Evolutionary conservation across 2,113 vertebrate genomes (phyloP), one percentile per base, ranked within the genome.

Genomic region (Myocastor coypus): DNA sequence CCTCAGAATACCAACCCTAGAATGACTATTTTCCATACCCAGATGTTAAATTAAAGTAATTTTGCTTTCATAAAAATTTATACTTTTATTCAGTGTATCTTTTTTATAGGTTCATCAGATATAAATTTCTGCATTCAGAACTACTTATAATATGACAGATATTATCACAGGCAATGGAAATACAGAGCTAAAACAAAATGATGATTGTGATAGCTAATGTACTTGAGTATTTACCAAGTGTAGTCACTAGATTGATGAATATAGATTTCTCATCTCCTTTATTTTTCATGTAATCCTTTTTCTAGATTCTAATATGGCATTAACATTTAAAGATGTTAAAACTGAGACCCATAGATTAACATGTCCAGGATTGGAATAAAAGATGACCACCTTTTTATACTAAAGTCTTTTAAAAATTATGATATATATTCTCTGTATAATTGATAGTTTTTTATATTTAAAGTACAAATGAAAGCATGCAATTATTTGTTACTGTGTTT

Each of bases 241-340:
- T 10, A 66, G 2, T 71, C 37, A 30, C 28, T 80, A 85, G 68
- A 26, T 55, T 10, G 83, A 89, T 63, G 52, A 12, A 52, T 19
- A 85, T 16, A 78, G 6, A 59, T 64, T n/a, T 32, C 40, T 55
- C 50, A 42, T 50, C 55, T 85, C 17, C 78, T 17, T 92, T 90
- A 66, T 73, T 93, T 95, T 80, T 80, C 34, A 95, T 20, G 40
- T 2, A 78, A 55, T 4, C 4, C 9, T 57, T 7, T 46, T 55
- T 87, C 13, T 93, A 89, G 3, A 6, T 77, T 87, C 34, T 92
- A 57, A 81, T 61, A 75, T 12, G n/a, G 42, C 59, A 40, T 75
- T 28, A 28, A 55, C 82, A 46, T 93, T 96, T 95, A 87, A 94
- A 82, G 32, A 59, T n/a, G 26, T 77, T 50, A 78, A 78, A 96